A percentile compares a stretch with the other conserved stretches of the same genome.
Conservation (phyloP, 2,888 invertebrate genomes). For the Digitonthophagus gazella region DNA sequence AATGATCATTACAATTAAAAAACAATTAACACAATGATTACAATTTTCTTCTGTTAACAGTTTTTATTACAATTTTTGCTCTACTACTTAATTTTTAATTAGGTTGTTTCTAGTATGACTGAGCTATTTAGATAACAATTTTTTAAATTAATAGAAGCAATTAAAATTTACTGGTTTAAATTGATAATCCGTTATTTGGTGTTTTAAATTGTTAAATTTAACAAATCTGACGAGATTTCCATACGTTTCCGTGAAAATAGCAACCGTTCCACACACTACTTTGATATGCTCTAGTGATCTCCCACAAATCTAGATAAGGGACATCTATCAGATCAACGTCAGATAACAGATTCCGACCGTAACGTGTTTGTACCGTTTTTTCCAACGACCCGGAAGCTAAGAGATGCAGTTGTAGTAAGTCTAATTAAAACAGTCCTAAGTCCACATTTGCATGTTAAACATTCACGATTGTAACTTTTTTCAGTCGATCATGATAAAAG, state of each 20-base stretch:
- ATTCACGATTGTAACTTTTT: background rate
- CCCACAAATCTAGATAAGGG: background rate
- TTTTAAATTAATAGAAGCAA: too few relatives aligned
- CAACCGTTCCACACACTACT: background rate
- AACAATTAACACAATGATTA: too few relatives aligned
- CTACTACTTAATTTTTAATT: too few relatives aligned
- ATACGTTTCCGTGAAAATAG: background rate
- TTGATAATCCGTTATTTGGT: too few relatives aligned
- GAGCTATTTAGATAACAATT: too few relatives aligned
- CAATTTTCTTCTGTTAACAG: too few relatives aligned
- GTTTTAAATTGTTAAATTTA: background rate
- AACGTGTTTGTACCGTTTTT: background rate
- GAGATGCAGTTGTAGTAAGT: background rate
- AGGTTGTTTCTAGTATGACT: too few relatives aligned
- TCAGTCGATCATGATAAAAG: background rate
- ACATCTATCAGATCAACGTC: background rate
- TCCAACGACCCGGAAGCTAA: background rate
- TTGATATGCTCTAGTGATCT: background rate
- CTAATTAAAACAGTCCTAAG: too few relatives aligned
- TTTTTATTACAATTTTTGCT: too few relatives aligned
- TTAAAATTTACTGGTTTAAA: too few relatives aligned
- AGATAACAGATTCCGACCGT: background rate
- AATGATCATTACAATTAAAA: too few relatives aligned
- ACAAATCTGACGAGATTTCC: background rate
- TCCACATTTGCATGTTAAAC: too few relatives aligned